Evolutionary conservation across 2,888 invertebrate species (phyloP).

Genomic region (Apantesis nais): DNA sequence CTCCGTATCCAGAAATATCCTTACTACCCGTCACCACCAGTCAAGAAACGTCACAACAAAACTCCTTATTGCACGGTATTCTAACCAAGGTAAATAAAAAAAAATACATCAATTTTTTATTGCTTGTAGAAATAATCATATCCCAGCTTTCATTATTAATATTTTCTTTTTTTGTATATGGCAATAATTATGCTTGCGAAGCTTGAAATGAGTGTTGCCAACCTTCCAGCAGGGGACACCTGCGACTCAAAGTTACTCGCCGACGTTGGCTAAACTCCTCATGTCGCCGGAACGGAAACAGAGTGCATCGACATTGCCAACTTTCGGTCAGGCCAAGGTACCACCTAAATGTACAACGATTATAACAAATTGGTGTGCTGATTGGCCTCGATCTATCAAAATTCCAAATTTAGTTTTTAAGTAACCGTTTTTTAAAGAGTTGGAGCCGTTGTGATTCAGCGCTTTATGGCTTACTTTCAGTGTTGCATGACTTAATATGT

Average conservation of each 20-base stretch:
- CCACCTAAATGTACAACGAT: conserved; percentile 67
- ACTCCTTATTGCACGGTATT: conserved; percentile 91
- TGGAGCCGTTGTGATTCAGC: conserved; percentile 36
- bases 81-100: conserved; percentile 87
- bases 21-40: conserved; percentile 88
- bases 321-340: conserved; percentile 86
- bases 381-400: conserved; percentile 82
- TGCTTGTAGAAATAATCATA: conserved; percentile 50
- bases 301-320: conserved; percentile 76
- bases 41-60: conserved; percentile 79
- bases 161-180: conserved; percentile 50
- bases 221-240: conserved; percentile 83
- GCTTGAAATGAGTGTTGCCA: conserved; percentile 84
- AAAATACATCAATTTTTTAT: conserved; percentile 22
- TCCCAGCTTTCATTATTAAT: conserved; percentile 53
- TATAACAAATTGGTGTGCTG: conserved; percentile 76
- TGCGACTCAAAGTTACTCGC: conserved; percentile 89
- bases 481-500: conserved; percentile 20
- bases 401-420: conserved; percentile 83
- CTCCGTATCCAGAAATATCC: conserved; percentile 92
- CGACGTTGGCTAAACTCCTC: conserved; percentile 91
- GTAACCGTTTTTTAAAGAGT: conserved; percentile 54
- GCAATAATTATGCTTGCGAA: conserved; percentile 56
- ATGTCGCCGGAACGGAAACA: conserved; percentile 88
- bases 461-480: conserved; percentile 24